Percentiles rank a stretch among this genome's conserved stretches.
These are phyloP conservation scores for Parnassius glacialis DNA, from an alignment of 2,888 invertebrate species.

Conservation along the genomic window DNA sequence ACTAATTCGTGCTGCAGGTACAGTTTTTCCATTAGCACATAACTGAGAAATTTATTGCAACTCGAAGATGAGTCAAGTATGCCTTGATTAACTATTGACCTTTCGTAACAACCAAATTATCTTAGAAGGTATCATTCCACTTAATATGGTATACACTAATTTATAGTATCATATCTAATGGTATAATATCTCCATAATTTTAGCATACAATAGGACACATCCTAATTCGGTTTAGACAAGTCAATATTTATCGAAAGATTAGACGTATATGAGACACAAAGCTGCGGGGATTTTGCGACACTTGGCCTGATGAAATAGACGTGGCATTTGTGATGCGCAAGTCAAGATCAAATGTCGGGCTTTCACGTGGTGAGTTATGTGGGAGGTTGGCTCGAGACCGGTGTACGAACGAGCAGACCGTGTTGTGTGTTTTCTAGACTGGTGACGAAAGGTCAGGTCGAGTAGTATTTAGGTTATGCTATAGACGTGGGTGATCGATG, in stretches of 20 bases:
- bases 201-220: constrained; percentile 4
- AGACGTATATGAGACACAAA: constrained; percentile 27
- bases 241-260: constrained; percentile 16
- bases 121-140: too few relatives aligned
- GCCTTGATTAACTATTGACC: too few relatives aligned
- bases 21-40: too few relatives aligned
- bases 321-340: constrained; percentile 45
- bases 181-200: not conserved
- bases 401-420: not conserved
- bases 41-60: too few relatives aligned
- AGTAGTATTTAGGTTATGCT: not conserved
- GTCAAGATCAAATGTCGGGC: constrained; percentile 52
- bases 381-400: constrained; percentile 5
- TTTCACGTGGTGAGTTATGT: constrained; percentile 41
- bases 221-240: not conserved
- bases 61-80: too few relatives aligned
- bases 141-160: too few relatives aligned
- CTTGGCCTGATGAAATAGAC: constrained; percentile 42
- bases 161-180: too few relatives aligned
- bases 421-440: not conserved
- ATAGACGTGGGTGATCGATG: not conserved
- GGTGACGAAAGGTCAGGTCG: not conserved
- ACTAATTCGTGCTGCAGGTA: too few relatives aligned
- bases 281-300: constrained; percentile 30
- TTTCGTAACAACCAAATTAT: too few relatives aligned